These are phyloP conservation scores for Periphyllus acericola DNA, from an alignment of 2,888 invertebrate species.

Conservation along the genomic window DNA sequence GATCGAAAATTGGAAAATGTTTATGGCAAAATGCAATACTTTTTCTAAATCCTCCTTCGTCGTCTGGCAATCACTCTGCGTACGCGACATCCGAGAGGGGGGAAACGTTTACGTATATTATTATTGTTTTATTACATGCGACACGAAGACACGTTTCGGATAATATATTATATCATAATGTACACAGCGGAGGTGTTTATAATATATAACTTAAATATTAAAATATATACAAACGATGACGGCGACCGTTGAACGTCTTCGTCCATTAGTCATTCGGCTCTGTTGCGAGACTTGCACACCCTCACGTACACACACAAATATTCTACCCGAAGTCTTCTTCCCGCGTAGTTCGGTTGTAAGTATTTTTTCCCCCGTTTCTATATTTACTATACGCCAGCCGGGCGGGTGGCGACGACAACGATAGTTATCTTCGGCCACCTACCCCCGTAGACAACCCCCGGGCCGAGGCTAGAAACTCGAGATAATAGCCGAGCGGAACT, in stretches of 20 bases:
- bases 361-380: not conserved
- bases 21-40: no score
- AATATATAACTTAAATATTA: not conserved
- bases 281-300: not conserved
- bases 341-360: no score
- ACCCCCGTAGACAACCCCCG: not conserved
- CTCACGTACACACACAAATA: not conserved
- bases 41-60: no score
- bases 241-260: not conserved
- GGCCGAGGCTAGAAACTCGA: not conserved
- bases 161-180: not conserved
- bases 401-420: not conserved
- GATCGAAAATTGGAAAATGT: no score
- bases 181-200: not conserved
- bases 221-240: not conserved
- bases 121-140: not conserved
- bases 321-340: no score
- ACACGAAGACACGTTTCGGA: not conserved
- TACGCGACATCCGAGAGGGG: not conserved
- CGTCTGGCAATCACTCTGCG: no score
- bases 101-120: not conserved
- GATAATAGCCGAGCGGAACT: constrained; percentile 16
- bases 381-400: not conserved
- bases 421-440: not conserved
- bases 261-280: constrained; percentile 15